These are phyloP conservation scores for Mythimna loreyi DNA, from an alignment of 2,888 invertebrate species.

Conservation along the genomic window DNA sequence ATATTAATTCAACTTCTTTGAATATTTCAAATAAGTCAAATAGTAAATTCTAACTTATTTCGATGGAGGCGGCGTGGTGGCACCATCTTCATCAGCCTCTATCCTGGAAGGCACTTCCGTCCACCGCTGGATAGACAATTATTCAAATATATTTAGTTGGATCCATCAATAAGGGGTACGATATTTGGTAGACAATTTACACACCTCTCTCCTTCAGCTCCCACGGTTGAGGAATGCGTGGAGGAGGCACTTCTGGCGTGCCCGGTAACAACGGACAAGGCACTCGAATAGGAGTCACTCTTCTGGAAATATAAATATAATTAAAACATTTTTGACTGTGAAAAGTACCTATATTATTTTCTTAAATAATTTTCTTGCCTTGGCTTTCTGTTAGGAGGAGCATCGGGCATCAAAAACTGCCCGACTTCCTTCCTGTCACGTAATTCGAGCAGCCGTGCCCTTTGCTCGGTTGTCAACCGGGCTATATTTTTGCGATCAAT, in stretches of 20 bases:
- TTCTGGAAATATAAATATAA: neutral
- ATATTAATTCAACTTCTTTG: neutral
- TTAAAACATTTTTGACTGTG: constrained; percentile 2
- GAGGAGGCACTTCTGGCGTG: neutral
- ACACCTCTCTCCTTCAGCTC: neutral
- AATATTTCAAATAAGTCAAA: constrained; percentile 1
- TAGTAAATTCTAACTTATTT: neutral
- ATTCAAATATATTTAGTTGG: neutral
- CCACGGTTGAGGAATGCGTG: neutral
- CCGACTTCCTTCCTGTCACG: neutral
- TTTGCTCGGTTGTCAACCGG: too few relatives aligned
- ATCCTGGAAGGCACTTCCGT: neutral
- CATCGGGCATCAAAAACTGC: neutral
- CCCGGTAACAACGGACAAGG: neutral
- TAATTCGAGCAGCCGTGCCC: neutral
- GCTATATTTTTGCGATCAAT: too few relatives aligned
- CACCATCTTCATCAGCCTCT: neutral
- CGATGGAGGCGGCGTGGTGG: neutral
- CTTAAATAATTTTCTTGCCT: neutral
- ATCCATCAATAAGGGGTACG: neutral
- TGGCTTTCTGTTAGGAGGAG: neutral
- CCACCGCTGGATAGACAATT: constrained; percentile 4
- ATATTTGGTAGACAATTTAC: constrained; percentile 4
- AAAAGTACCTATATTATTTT: neutral
- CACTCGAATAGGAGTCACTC: neutral